Evolutionary conservation across 2,888 invertebrate genomes (phyloP).

Genomic region (Fabriciana adippe): DNA sequence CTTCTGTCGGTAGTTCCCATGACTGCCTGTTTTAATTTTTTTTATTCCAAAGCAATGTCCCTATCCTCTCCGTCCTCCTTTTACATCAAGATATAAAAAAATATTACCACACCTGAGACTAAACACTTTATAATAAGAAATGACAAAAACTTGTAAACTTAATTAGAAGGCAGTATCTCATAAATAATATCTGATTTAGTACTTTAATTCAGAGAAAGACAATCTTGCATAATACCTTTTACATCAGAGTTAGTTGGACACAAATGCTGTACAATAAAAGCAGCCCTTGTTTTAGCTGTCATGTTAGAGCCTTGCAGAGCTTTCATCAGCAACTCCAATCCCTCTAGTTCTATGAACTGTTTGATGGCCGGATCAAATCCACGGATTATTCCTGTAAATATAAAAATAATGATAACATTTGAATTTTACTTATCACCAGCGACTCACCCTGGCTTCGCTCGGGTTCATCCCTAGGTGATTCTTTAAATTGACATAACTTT

Average conservation of each 20-base stretch:
- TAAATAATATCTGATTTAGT: no score
- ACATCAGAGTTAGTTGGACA: slow-evolving; percentile 77
- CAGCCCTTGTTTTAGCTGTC: slow-evolving; percentile 86
- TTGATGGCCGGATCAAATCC: slow-evolving; percentile 83
- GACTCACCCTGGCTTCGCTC: neutral
- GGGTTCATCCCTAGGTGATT: no score
- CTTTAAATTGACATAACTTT: no score
- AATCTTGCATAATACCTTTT: slow-evolving; percentile 67
- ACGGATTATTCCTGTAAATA: slow-evolving; percentile 83
- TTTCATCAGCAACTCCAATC: slow-evolving; percentile 84
- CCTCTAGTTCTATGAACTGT: slow-evolving; percentile 84
- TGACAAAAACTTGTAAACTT: no score
- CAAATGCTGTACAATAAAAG: slow-evolving; percentile 86
- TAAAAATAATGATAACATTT: neutral
- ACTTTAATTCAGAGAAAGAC: neutral
- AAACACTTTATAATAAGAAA: no score
- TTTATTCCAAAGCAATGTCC: no score
- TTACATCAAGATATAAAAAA: no score
- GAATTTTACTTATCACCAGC: neutral
- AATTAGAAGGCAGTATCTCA: no score
- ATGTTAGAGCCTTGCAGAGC: slow-evolving; percentile 82
- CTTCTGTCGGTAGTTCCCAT: no score
- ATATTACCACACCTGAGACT: no score
- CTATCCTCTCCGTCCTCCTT: no score
- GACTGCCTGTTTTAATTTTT: no score